phyloP scores from a whole-genome alignment of 2,113 vertebrate genomes.

The Anthoscopus minutus region DNA sequence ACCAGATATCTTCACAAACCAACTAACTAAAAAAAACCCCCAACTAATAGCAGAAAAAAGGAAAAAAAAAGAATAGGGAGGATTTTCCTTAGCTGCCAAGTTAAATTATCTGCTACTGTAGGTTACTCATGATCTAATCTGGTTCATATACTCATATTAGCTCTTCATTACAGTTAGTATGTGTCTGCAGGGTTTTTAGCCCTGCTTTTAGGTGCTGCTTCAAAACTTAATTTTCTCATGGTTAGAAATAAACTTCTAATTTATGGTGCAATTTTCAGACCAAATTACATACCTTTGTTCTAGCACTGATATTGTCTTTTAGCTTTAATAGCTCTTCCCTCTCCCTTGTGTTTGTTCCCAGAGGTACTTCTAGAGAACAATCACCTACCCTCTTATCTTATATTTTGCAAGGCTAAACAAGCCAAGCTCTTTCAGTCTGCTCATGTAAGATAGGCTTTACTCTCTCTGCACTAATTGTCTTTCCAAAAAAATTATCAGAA shows the following conservation, averaged over 20 bases:
- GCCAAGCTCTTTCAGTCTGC: background rate
- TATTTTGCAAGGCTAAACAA: conserved; percentile 13
- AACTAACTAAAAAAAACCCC: rapidly evolving
- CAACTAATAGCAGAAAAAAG: too few relatives aligned
- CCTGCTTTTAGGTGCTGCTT: background rate
- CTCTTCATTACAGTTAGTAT: background rate
- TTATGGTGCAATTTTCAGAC: conserved; percentile 15
- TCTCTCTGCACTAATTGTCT: background rate
- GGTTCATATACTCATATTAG: background rate
- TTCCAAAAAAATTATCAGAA: background rate
- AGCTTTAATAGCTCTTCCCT: background rate
- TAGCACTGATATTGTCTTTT: background rate
- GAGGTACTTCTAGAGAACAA: background rate
- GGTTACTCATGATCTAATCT: background rate
- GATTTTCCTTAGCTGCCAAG: background rate
- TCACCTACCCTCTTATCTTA: conserved; percentile 5
- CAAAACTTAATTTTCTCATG: conserved; percentile 2
- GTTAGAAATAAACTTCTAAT: conserved; percentile 14
- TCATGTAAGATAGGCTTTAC: background rate
- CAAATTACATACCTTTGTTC: conserved; percentile 20
- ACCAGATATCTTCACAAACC: background rate
- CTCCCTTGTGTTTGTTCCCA: conserved; percentile 1
- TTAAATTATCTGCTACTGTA: background rate
- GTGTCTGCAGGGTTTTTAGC: background rate
- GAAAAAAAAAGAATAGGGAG: background rate